Evolutionary conservation across 1,140 invertebrate species (phyloP), one percentile per base, ranked within the genome.

Genomic region (Zaprionus gabonicus): DNA sequence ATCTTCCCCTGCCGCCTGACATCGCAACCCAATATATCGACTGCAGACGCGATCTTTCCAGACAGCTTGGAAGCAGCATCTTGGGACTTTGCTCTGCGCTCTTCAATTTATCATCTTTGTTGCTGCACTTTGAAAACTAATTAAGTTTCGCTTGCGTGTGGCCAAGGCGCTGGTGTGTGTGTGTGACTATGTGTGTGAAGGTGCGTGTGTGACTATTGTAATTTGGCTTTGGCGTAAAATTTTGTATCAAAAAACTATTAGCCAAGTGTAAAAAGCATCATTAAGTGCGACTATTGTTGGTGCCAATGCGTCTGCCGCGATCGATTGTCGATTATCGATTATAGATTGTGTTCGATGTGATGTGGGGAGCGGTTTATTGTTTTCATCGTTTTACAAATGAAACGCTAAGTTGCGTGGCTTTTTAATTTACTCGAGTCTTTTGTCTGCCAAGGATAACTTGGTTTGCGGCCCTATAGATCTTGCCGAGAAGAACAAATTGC

Each of bases 231-330:
- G 76, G 86, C 85, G 86, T 90, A 76, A 90, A 90, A 90, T 90
- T 90, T 88, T 91, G 66, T 83, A 90, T 90, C 68, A 90, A 90
- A 91, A 85, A 85, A 85, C 85, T 91, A 90, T 90, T 90, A 91
- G 86, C 82, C 68, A 90, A 90, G 85, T 90, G 86, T 85, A 71
- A 82, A 90, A 78, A 57, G 67, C 63, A 90, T 85, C 68, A 81
- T 85, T 85, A 90, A 85, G 63, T 49, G 36, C 41, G 36, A 25
- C 25, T 36, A 53, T 64, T 64, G 44, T 63, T 70, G 86, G 85
- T 90, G 85, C 85, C 85, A 82, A 77, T 76, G 70, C 72, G 85
- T 90, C 85, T 88, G 79, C 71, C 44, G 20, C 51, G 51, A 63
- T 58, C 65, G 78, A 59, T 28, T 58, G 57, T 80, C 71, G 66